Evolutionary conservation across 2,113 vertebrate species (phyloP).

Genomic region (Erythrocercus mccallii): DNA sequence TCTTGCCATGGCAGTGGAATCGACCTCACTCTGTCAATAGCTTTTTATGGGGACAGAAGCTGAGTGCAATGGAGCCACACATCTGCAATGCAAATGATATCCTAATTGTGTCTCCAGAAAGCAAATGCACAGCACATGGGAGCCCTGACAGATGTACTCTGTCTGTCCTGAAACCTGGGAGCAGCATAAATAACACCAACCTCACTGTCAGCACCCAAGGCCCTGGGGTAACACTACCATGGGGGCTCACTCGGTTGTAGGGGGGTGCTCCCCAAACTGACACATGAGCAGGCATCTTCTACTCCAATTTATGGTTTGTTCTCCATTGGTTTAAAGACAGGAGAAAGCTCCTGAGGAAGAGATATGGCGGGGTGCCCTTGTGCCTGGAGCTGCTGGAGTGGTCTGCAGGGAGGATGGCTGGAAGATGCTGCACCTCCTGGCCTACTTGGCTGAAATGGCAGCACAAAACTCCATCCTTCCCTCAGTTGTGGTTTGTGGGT

Average conservation of each 20-base stretch:
- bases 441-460: not conserved
- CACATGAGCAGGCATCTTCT: accelerated
- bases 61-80: not conserved
- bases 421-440: not conserved
- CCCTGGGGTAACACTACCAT: accelerated
- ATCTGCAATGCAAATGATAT: not conserved
- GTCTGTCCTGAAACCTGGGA: not conserved
- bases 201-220: not conserved
- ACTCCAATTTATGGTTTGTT: not conserved
- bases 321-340: not conserved
- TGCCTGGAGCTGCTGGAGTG: not conserved
- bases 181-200: not conserved
- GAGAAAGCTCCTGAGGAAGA: accelerated
- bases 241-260: not conserved
- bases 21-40: not conserved
- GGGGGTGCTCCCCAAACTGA: not conserved
- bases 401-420: not conserved
- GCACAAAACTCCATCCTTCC: not conserved
- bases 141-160: not conserved
- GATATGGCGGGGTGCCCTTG: accelerated
- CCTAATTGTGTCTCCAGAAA: not conserved
- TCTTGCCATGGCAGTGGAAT: not conserved
- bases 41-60: not conserved
- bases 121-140: not conserved
- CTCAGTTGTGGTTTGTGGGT: not conserved